Conservation (phyloP, 1,140 invertebrate genomes). For the Lasioglossum albipes region DNA sequence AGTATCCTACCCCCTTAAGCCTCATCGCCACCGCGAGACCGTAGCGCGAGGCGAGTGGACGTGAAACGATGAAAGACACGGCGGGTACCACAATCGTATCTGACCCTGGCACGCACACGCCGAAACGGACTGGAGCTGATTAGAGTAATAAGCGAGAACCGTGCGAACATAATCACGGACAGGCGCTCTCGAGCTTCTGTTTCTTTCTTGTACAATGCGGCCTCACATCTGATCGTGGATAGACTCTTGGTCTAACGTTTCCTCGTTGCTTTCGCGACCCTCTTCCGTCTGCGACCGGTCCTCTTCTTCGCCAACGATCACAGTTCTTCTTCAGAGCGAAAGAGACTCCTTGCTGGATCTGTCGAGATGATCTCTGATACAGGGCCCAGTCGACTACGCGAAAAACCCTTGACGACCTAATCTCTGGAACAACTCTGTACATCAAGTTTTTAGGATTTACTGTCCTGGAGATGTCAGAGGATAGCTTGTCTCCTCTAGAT, state of each 20-base stretch:
- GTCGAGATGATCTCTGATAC: too few species aligned
- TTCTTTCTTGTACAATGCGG: constrained; percentile 29
- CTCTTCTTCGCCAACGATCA: too few species aligned
- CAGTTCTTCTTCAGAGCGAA: too few species aligned
- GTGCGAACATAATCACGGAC: constrained; percentile 2
- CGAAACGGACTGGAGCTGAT: constrained; percentile 22
- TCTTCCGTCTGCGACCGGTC: background rate
- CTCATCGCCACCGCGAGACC: background rate
- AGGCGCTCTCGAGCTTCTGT: constrained; percentile 32
- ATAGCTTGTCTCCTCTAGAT: background rate
- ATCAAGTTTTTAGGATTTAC: too few species aligned
- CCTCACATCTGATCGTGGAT: constrained; percentile 25
- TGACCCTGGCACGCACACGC: constrained; percentile 12
- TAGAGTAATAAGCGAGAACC: constrained; percentile 32
- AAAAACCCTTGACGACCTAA: too few species aligned
- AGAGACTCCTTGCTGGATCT: too few species aligned
- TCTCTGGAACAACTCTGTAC: too few species aligned
- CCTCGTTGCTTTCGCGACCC: constrained; percentile 1
- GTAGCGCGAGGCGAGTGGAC: background rate
- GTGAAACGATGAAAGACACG: background rate
- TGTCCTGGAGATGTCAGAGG: background rate
- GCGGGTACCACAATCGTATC: background rate
- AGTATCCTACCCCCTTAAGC: too few species aligned
- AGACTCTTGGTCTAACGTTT: constrained; percentile 22
- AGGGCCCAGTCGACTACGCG: background rate